phyloP scores from a whole-genome alignment of 2,888 invertebrate species.

The Volucella zonaria region DNA sequence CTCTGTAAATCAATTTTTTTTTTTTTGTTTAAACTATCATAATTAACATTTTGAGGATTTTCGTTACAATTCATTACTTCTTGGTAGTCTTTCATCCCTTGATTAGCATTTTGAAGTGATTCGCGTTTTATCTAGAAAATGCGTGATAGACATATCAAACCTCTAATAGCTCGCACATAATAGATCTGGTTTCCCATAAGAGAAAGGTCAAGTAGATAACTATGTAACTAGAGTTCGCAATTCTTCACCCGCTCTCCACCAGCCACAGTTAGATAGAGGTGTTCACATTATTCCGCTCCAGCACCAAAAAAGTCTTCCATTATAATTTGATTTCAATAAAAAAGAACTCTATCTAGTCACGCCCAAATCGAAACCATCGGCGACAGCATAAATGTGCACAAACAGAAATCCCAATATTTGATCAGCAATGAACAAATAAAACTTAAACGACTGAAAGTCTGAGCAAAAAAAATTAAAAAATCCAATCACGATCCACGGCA shows the following conservation, averaged over 20 bases:
- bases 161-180: not conserved
- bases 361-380: slow-evolving; percentile 1
- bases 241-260: not conserved
- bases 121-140: slow-evolving; percentile 1
- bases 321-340: slow-evolving; percentile 30
- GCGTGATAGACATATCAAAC: slow-evolving; percentile 18
- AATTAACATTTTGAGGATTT: not conserved
- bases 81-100: not conserved
- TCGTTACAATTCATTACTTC: slow-evolving; percentile 10
- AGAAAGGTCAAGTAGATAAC: slow-evolving; percentile 2
- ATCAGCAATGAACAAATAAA: slow-evolving; percentile 20
- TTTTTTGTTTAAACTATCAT: too few species aligned
- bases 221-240: slow-evolving; percentile 1
- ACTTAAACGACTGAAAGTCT: slow-evolving; percentile 16
- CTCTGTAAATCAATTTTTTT: too few species aligned
- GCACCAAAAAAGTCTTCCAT: not conserved
- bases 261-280: not conserved
- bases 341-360: slow-evolving; percentile 13
- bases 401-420: not conserved
- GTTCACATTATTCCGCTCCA: not conserved
- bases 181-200: not conserved
- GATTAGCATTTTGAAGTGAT: not conserved
- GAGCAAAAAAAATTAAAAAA: slow-evolving; percentile 52
- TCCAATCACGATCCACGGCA: slow-evolving; percentile 58
- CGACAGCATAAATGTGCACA: slow-evolving; percentile 13